These are phyloP conservation scores for Xestia ashworthii DNA, from an alignment of 2,888 invertebrate genomes.

Conservation along the genomic window DNA sequence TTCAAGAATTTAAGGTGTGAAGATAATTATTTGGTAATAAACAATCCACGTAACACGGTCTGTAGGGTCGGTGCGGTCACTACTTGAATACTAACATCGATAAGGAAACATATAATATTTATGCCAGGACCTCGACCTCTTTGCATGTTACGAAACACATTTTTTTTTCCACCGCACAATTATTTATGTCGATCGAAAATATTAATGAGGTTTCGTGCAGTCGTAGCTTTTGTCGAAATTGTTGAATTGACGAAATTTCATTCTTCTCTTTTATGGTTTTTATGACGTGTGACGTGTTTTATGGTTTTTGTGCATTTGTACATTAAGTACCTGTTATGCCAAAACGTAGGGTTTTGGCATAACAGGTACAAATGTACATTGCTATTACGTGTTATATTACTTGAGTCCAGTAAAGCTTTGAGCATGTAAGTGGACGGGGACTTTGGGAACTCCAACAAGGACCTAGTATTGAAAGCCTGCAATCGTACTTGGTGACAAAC, in stretches of 20 bases:
- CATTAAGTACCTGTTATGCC: too few relatives aligned
- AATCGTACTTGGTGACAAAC: background rate
- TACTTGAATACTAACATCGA: conserved; percentile 80
- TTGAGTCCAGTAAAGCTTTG: background rate
- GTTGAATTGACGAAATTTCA: background rate
- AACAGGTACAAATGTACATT: background rate
- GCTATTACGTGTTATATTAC: background rate
- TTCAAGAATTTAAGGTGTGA: conserved; percentile 63
- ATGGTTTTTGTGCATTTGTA: too few relatives aligned
- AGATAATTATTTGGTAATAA: conserved; percentile 83
- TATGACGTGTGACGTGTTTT: background rate
- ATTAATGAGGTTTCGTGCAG: background rate
- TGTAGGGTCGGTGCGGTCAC: conserved; percentile 80
- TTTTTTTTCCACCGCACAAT: conserved; percentile 52
- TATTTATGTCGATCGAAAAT: conserved; percentile 30
- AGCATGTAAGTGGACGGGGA: background rate
- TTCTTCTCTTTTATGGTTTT: background rate
- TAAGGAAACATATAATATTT: conserved; percentile 83
- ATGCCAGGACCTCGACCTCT: conserved; percentile 84
- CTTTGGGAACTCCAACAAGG: background rate
- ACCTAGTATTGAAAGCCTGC: background rate
- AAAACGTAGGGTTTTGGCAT: background rate
- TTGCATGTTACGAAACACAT: conserved; percentile 82
- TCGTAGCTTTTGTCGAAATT: background rate
- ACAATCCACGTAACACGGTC: conserved; percentile 80